These are phyloP conservation scores for Baryphthengus martii DNA, from an alignment of 2,113 vertebrate species.

Conservation along the genomic window DNA sequence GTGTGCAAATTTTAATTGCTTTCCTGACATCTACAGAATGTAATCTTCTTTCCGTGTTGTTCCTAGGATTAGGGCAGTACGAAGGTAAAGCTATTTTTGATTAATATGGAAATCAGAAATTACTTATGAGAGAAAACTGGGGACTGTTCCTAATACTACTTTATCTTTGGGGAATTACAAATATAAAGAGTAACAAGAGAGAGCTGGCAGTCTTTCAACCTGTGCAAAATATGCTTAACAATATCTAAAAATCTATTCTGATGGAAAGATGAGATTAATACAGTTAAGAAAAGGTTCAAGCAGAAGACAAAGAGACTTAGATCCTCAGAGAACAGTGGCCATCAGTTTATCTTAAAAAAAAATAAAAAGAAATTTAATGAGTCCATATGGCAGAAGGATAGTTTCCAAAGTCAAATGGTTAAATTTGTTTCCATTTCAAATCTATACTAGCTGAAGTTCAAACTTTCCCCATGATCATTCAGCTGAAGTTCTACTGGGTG, in stretches of 20 bases:
- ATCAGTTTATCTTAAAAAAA: neutral
- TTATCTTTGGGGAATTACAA: slow-evolving; percentile 54
- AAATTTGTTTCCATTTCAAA: neutral
- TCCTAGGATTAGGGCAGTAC: slow-evolving; percentile 58
- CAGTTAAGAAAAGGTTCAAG: neutral
- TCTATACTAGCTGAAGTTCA: neutral
- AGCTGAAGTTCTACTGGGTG: neutral
- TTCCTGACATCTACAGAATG: slow-evolving; percentile 56
- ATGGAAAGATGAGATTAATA: neutral
- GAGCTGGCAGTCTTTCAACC: neutral
- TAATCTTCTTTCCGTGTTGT: slow-evolving; percentile 64
- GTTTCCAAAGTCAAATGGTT: neutral
- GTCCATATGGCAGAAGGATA: neutral
- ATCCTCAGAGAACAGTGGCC: neutral
- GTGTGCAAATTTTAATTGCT: slow-evolving; percentile 64
- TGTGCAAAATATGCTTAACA: neutral
- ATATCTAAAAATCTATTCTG: neutral
- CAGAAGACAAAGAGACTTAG: neutral
- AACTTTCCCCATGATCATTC: neutral
- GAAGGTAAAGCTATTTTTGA: slow-evolving; percentile 70
- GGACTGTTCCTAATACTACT: slow-evolving; percentile 20
- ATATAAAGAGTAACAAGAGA: slow-evolving; percentile 19
- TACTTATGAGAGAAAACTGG: slow-evolving; percentile 46
- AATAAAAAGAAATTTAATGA: too few relatives aligned
- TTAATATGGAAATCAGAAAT: slow-evolving; percentile 75